Base-by-base conservation (phyloP, 1,140 invertebrate species). In the Argopecten irradians region DNA sequence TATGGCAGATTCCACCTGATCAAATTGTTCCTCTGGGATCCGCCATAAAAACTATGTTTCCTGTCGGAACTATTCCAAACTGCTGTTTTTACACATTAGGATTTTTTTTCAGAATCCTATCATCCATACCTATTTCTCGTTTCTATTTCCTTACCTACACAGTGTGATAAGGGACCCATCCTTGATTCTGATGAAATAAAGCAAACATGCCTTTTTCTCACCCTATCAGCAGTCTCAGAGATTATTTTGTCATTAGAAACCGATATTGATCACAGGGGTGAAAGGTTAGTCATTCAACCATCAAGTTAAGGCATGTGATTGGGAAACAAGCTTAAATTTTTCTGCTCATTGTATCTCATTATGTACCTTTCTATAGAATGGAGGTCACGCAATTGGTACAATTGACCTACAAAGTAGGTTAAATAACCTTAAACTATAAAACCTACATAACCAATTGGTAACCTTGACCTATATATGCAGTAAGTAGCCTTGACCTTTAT, bases 201-300 rank as follows among this genome's bases (percentile, higher is more conserved):
- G 28, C 2, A 39, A 16, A 46, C 43, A 46, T 8, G 8, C n/a
- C 28, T 19, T 11, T 19, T 28, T 71, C 55, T 71, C 22, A 71
- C 55, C 55, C 55, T 16, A 16, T 8, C 22, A 5, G 55, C 28
- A 71, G n/a, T 5, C n/a, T 28, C 22, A 71, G 1, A 71, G 55
- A 71, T 71, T 71, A 71, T 71, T 71, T 71, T 71, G 55, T 71
- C 55, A 71, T 71, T 71, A 71, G 55, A 5, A 71, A 16, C 55
- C 28, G 55, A 71, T 71, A 71, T 0, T 28, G 22, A 71, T 28
- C 19, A 1, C 55, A 71, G 55, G n/a, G 55, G 22, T 71, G n/a
- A 28, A 28, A 16, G 55, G 55, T 71, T 0, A 28, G 22, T n/a
- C n/a, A n/a, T 46, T 19, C 14, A 16, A 46, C 43, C 22, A 1